Conservation (phyloP, 2,888 invertebrate genomes). For the Ommatoiulus sabulosus region DNA sequence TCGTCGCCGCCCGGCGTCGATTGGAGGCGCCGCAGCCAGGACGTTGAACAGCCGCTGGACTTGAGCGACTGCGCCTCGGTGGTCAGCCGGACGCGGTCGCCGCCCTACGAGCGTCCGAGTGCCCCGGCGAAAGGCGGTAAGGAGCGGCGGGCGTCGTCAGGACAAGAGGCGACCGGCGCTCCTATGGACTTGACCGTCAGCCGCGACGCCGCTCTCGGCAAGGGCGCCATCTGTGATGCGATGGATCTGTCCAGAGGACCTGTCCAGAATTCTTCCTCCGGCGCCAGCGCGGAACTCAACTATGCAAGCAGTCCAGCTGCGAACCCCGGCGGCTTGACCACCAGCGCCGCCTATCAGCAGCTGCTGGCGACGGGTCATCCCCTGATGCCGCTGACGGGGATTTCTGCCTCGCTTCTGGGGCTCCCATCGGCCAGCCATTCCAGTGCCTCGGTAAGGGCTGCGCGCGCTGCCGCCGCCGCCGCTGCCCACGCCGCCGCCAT, state of each 20-base stretch:
- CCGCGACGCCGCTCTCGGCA: not conserved
- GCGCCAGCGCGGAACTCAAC: not conserved
- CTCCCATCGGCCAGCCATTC: slow-evolving; percentile 52
- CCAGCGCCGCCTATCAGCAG: not conserved
- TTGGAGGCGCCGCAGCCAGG: not conserved
- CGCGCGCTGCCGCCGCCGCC: slow-evolving; percentile 59
- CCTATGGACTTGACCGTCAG: slow-evolving; percentile 55
- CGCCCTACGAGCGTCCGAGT: not conserved
- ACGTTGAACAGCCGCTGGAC: slow-evolving; percentile 57
- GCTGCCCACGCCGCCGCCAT: slow-evolving; percentile 60
- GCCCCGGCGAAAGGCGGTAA: not conserved
- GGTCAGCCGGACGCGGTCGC: slow-evolving; percentile 21
- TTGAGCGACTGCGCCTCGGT: slow-evolving; percentile 53
- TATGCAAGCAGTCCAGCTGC: slow-evolving; percentile 16
- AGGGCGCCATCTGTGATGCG: slow-evolving; percentile 52
- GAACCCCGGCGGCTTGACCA: slow-evolving; percentile 45
- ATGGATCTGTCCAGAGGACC: slow-evolving; percentile 59
- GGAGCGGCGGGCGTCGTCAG: not conserved
- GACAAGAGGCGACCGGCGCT: not conserved
- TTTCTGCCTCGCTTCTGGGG: slow-evolving; percentile 60
- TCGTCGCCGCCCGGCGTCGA: no score
- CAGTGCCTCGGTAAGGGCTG: slow-evolving; percentile 60
- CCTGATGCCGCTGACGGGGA: slow-evolving; percentile 49
- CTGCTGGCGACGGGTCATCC: slow-evolving; percentile 3
- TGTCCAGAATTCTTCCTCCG: not conserved